These are phyloP conservation scores for Drosophila prolongata DNA, from an alignment of 2,888 invertebrate species.

Conservation along the genomic window DNA sequence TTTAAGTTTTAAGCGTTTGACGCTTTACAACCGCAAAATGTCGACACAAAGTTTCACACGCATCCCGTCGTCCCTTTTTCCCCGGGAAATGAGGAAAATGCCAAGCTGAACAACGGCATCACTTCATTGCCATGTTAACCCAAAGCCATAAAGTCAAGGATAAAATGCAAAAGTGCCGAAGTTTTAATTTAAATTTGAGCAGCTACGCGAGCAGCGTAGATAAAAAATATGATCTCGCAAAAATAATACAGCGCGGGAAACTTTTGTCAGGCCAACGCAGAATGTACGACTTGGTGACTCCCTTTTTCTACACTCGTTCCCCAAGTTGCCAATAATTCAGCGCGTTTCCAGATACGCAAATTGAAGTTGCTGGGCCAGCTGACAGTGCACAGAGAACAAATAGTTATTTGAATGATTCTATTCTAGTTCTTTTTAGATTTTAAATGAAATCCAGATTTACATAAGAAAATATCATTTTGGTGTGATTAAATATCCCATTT, in stretches of 20 bases:
- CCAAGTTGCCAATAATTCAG: conserved; percentile 48
- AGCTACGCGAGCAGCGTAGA: conserved; percentile 42
- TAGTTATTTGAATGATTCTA: no score
- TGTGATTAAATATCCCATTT: no score
- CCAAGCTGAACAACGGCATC: conserved; percentile 29
- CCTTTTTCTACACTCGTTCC: conserved; percentile 4
- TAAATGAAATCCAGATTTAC: no score
- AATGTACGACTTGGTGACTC: conserved; percentile 7
- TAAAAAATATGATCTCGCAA: conserved; percentile 36
- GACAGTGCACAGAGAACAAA: not conserved
- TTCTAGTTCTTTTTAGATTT: no score
- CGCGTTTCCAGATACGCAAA: conserved; percentile 20
- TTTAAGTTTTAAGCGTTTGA: conserved; percentile 79
- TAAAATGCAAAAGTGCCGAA: conserved; percentile 74
- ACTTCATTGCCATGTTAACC: conserved; percentile 68
- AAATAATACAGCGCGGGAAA: conserved; percentile 27
- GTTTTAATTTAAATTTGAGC: conserved; percentile 76
- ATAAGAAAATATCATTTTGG: no score
- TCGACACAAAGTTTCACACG: conserved; percentile 71
- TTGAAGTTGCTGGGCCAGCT: conserved; percentile 22
- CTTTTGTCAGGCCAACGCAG: conserved; percentile 32
- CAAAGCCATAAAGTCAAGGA: conserved; percentile 74
- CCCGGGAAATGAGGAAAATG: conserved; percentile 3
- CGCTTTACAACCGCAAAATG: conserved; percentile 78
- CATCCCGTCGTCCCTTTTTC: conserved; percentile 25